Percentiles rank a stretch among this genome's conserved stretches.
These are phyloP conservation scores for Polyommatus icarus DNA, from an alignment of 2,888 invertebrate genomes.

Conservation along the genomic window DNA sequence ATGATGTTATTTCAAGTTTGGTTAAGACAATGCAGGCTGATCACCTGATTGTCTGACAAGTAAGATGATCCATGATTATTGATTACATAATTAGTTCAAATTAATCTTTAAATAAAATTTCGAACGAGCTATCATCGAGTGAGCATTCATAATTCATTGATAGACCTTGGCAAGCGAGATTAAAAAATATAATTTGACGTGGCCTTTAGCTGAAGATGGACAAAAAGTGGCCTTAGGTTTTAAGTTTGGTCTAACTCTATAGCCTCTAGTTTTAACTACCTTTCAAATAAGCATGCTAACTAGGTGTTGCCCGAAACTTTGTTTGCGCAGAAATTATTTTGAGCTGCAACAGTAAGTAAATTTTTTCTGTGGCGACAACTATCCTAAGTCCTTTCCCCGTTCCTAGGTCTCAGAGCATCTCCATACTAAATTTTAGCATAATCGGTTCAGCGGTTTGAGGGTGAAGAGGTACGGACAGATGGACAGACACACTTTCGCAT, in stretches of 20 bases:
- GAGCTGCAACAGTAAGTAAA: background rate
- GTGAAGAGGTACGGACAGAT: too few species aligned
- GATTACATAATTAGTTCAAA: too few species aligned
- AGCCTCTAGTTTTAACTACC: background rate
- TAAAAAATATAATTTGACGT: background rate
- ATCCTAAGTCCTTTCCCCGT: too few species aligned
- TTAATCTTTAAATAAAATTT: background rate
- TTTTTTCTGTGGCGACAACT: too few species aligned
- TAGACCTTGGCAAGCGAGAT: background rate
- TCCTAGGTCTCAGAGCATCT: too few species aligned
- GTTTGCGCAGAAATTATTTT: background rate
- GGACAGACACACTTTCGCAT: too few species aligned
- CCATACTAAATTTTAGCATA: too few species aligned
- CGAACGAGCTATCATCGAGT: background rate
- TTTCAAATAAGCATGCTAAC: background rate
- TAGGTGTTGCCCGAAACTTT: background rate
- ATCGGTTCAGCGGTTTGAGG: too few species aligned
- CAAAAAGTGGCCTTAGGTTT: constrained; percentile 9
- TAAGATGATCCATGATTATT: too few species aligned
- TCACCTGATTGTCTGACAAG: too few species aligned
- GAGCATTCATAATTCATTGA: background rate
- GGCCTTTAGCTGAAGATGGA: background rate
- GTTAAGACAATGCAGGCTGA: too few species aligned
- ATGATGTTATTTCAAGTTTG: too few species aligned
- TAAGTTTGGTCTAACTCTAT: background rate